Evolutionary conservation across 2,797 vertebrate genomes (phyloP).

Genomic region (Falco naumanni): DNA sequence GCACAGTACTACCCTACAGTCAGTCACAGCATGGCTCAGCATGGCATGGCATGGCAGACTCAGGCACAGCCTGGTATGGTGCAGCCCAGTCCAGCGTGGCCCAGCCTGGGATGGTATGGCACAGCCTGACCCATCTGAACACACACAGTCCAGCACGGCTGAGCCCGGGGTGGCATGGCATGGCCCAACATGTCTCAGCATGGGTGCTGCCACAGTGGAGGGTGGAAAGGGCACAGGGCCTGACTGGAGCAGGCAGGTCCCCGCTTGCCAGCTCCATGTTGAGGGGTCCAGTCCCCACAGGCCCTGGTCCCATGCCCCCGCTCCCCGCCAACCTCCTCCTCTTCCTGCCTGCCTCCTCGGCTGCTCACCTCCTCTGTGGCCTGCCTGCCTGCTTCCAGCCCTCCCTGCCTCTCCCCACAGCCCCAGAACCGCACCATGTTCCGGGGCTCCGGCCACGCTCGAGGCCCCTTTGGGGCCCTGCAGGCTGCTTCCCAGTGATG

Average conservation of each 20-base stretch:
- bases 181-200: not conserved
- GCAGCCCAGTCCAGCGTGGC: not conserved
- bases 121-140: not conserved
- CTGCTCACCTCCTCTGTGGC: not conserved
- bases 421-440: fast-evolving
- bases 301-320: too few species aligned
- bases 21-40: too few species aligned
- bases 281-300: fast-evolving
- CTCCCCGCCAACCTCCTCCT: not conserved
- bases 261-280: too few species aligned
- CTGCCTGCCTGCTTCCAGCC: not conserved
- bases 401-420: not conserved
- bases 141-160: not conserved
- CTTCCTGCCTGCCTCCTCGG: not conserved
- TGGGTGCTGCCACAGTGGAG: not conserved
- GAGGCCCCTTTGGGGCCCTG: not conserved
- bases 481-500: not conserved
- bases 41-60: not conserved
- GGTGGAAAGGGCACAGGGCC: not conserved
- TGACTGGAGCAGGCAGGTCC: not conserved
- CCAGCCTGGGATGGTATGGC: too few species aligned
- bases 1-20: not conserved
- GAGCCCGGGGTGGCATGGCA: not conserved
- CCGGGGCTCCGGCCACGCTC: fast-evolving
- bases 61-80: not conserved